A percentile compares a stretch with the other conserved stretches of the same genome.
These are phyloP conservation scores for Morpho achilles DNA, from an alignment of 2,888 invertebrate species.

Conservation along the genomic window DNA sequence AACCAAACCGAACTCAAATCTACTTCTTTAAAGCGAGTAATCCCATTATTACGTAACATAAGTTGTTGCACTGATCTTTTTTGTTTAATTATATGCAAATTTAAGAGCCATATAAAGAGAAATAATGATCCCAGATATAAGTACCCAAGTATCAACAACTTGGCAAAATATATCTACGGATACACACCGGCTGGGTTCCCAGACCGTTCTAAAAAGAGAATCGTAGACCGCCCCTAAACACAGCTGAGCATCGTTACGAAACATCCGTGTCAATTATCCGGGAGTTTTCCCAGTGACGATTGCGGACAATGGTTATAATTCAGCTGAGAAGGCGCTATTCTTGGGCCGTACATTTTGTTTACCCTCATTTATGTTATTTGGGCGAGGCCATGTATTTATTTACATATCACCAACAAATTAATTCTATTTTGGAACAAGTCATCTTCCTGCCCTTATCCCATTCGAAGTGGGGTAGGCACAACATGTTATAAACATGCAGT, in stretches of 20 bases:
- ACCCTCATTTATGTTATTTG: conserved; percentile 48
- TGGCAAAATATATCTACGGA: not conserved
- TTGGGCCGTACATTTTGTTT: conserved; percentile 46
- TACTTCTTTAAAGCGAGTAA: no score
- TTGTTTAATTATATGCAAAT: no score
- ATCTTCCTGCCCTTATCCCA: no score
- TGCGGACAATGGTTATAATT: conserved; percentile 64
- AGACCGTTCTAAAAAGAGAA: conserved; percentile 23
- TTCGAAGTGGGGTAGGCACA: no score
- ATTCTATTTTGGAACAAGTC: no score
- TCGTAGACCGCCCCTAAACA: conserved; percentile 29
- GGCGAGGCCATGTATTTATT: conserved; percentile 42
- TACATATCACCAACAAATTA: no score
- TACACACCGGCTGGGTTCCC: conserved; percentile 7
- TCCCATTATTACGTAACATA: no score
- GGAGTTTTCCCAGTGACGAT: conserved; percentile 62
- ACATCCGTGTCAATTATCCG: conserved; percentile 70
- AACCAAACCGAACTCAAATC: no score
- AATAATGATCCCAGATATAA: conserved; percentile 5
- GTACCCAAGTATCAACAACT: conserved; percentile 3
- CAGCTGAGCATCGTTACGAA: conserved; percentile 40
- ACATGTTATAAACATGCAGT: no score
- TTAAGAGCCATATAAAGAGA: not conserved
- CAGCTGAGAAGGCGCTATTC: conserved; percentile 45
- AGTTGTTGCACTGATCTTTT: no score